These are phyloP conservation scores for Rhinichthys osculus DNA, from an alignment of 2,797 vertebrate genomes.

Conservation along the genomic window DNA sequence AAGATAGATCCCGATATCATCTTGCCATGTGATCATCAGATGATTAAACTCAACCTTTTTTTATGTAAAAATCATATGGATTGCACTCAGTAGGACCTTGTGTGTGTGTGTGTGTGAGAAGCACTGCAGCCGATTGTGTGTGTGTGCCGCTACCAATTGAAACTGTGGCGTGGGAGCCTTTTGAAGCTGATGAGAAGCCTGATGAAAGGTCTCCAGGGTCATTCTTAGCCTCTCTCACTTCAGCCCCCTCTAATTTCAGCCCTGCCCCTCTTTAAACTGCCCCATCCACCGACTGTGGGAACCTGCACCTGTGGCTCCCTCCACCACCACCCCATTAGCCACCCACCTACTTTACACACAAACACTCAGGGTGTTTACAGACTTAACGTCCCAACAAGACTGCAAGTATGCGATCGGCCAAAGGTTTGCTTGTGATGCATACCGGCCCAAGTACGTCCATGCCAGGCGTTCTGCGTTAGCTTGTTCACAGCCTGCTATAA, in stretches of 20 bases:
- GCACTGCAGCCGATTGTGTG: conserved; percentile 4
- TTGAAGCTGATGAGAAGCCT: conserved; percentile 62
- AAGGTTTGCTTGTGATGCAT: conserved; percentile 2
- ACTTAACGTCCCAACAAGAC: neutral
- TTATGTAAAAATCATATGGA: conserved; percentile 4
- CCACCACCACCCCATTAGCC: conserved; percentile 50
- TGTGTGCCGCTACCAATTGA: conserved; percentile 38
- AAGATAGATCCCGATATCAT: neutral
- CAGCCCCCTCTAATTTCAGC: conserved; percentile 67
- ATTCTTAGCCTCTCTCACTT: conserved; percentile 68
- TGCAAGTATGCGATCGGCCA: neutral
- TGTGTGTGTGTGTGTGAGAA: conserved; percentile 2
- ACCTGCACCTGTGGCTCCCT: conserved; percentile 79
- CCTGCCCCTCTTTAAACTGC: conserved; percentile 55
- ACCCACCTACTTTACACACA: conserved; percentile 26
- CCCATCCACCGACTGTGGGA: conserved; percentile 74
- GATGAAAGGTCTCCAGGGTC: conserved; percentile 65
- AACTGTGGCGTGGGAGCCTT: conserved; percentile 55
- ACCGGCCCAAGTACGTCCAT: neutral
- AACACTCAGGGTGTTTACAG: neutral
- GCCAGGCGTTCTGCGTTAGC: conserved; percentile 14
- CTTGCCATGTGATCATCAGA: conserved; percentile 7
- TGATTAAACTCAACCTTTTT: conserved; percentile 18
- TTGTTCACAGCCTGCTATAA: conserved; percentile 45
- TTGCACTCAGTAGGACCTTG: neutral